Evolutionary conservation across 1,140 invertebrate genomes (phyloP).

Genomic region (Pinna nobilis): DNA sequence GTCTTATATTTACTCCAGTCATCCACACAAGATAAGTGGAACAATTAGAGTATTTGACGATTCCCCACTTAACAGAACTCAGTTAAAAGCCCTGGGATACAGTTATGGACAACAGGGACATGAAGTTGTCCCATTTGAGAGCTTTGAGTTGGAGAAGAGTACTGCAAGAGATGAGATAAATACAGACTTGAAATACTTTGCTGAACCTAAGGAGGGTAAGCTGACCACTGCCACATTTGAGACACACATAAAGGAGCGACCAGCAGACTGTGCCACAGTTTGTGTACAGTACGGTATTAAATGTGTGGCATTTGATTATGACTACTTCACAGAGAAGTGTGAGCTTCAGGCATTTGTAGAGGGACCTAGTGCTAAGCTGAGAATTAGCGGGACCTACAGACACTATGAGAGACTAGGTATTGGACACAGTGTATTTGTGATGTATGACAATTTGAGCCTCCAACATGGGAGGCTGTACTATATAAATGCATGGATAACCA

Average conservation of each 20-base stretch:
- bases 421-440: slow-evolving; percentile 3
- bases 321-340: slow-evolving; percentile 19
- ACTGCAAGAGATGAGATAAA: neutral
- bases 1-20: slow-evolving; percentile 15
- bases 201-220: slow-evolving; percentile 21
- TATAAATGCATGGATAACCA: slow-evolving; percentile 32
- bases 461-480: slow-evolving; percentile 28
- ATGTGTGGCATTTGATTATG: slow-evolving; percentile 40
- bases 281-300: slow-evolving; percentile 16
- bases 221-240: slow-evolving; percentile 12
- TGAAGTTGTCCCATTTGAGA: slow-evolving; percentile 15
- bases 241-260: neutral
- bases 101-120: slow-evolving; percentile 20
- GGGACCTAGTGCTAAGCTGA: slow-evolving; percentile 13
- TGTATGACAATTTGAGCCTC: slow-evolving; percentile 17
- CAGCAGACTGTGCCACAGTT: slow-evolving; percentile 17
- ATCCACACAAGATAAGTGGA: slow-evolving; percentile 7
- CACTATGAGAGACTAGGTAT: slow-evolving; percentile 28
- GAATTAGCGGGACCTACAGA: slow-evolving; percentile 3
- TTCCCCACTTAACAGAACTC: slow-evolving; percentile 8
- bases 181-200: slow-evolving; percentile 19
- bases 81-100: slow-evolving; percentile 29
- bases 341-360: slow-evolving; percentile 19
- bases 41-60: slow-evolving; percentile 31
- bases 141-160: neutral